These are phyloP conservation scores for Andricus curvator DNA, from an alignment of 2,888 invertebrate species.

Conservation along the genomic window DNA sequence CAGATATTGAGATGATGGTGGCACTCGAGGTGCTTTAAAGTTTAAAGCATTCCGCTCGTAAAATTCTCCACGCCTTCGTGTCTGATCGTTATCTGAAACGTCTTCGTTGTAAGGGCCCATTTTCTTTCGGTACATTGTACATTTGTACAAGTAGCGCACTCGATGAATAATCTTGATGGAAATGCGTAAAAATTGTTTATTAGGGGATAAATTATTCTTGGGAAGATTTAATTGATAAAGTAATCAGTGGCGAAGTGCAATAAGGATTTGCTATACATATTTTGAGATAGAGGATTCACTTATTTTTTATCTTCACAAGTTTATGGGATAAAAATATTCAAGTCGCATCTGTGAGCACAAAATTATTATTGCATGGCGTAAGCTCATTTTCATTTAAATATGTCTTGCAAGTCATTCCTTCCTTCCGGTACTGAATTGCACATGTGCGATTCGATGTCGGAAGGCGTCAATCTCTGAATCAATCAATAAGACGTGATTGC, in stretches of 20 bases:
- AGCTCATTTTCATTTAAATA: neutral
- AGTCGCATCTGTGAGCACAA: neutral
- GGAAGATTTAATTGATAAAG: neutral
- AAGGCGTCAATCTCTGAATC: neutral
- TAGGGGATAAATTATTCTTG: neutral
- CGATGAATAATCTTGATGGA: neutral
- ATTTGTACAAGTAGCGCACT: constrained; percentile 3
- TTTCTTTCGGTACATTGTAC: neutral
- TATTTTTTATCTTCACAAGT: too few relatives aligned
- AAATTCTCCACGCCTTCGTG: constrained; percentile 14
- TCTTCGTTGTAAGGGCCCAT: constrained; percentile 2
- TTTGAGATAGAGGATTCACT: neutral
- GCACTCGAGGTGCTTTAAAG: constrained; percentile 6
- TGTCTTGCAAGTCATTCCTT: neutral
- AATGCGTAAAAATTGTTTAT: neutral
- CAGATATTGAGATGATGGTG: constrained; percentile 18
- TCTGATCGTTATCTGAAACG: constrained; percentile 25
- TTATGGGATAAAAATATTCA: neutral
- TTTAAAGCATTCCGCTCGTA: constrained; percentile 32
- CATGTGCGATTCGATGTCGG: neutral
- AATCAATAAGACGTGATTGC: neutral
- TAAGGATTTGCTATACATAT: neutral
- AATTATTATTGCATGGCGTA: neutral
- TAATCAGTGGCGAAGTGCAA: neutral
- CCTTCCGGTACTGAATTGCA: neutral